Base-by-base conservation (phyloP, 2,888 invertebrate genomes). In the Lasioglossum pauxillum region DNA sequence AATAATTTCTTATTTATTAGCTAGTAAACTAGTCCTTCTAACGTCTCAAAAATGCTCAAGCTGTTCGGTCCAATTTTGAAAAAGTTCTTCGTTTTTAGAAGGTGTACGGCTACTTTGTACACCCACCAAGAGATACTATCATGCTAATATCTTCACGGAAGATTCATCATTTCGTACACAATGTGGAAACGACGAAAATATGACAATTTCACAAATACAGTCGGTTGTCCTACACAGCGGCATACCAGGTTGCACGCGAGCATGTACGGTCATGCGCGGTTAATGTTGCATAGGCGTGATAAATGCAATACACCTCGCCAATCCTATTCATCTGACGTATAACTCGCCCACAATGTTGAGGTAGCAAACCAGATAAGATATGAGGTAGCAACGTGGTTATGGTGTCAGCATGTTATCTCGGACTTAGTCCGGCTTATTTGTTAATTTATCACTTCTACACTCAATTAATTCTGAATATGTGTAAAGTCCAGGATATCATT, bases 321-420 rank as follows among this genome's bases (percentile, higher is more conserved):
- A 85, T 85, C 80, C 77, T 71, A 85, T 85, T 80, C 80, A 74
- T n/a, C 80, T 23, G 49, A 41, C 67, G 5, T 19, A 64, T 71
- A 35, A 46, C 64, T 27, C 35, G 67, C 41, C 35, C 41, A 67
- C 69, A 49, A 74, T 77, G 73, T 44, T 75, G 23, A 69, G 12
- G 46, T 35, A 60, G 77, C 49, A 57, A 67, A 7, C 8, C n/a
- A 41, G 27, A 67, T 83, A 77, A 75, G 19, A 60, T 71, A 84
- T 31, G 75, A 69, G 60, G 78, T 60, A 64, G 72, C 74, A 5
- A 16, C 67, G 2, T 10, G 31, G 75, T 75, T 64, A 49, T 38
- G 23, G 27, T 73, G 14, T 49, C 19, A 12, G 27, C 41, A 5
- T 10, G 41, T 46, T 53, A 73, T 53, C 44, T 49, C 14, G 64